These are phyloP conservation scores for Pyrrhia umbra DNA, from an alignment of 2,888 invertebrate species.

Conservation along the genomic window DNA sequence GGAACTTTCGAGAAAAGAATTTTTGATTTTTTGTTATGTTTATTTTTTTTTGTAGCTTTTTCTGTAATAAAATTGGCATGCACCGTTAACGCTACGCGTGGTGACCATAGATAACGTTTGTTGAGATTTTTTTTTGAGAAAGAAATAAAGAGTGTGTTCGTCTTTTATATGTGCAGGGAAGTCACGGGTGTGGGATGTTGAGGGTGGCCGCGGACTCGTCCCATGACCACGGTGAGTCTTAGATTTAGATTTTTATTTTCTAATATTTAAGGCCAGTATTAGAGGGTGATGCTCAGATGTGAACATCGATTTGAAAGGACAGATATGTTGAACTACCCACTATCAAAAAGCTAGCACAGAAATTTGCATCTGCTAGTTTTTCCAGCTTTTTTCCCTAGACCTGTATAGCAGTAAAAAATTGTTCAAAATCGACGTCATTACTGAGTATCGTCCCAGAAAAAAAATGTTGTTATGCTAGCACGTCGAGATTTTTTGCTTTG, in stretches of 20 bases:
- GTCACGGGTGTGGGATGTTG: slow-evolving; percentile 71
- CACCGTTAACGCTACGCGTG: slow-evolving; percentile 83
- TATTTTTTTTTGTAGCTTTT: slow-evolving; percentile 85
- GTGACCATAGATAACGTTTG: slow-evolving; percentile 62
- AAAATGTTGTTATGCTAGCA: too few relatives aligned
- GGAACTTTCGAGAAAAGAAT: slow-evolving; percentile 61
- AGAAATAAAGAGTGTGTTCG: slow-evolving; percentile 88
- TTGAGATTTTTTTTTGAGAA: slow-evolving; percentile 61
- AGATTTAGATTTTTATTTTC: slow-evolving; percentile 46
- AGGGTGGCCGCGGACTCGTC: slow-evolving; percentile 59
- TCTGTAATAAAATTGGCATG: slow-evolving; percentile 85
- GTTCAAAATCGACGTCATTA: too few relatives aligned
- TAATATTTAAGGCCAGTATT: slow-evolving; percentile 1
- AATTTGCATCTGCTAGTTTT: too few relatives aligned
- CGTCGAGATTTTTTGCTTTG: too few relatives aligned
- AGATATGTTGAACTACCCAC: not conserved
- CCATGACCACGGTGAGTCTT: slow-evolving; percentile 70
- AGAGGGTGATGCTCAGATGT: not conserved
- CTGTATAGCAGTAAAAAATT: too few relatives aligned
- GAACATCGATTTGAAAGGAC: slow-evolving; percentile 1
- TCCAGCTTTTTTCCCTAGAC: too few relatives aligned
- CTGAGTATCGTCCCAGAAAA: too few relatives aligned
- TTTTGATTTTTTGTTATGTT: slow-evolving; percentile 70
- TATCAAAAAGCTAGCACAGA: too few relatives aligned
- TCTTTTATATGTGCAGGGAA: slow-evolving; percentile 90